Evolutionary conservation across 2,797 vertebrate genomes (phyloP).

Genomic region (Meriones psammophilus): DNA sequence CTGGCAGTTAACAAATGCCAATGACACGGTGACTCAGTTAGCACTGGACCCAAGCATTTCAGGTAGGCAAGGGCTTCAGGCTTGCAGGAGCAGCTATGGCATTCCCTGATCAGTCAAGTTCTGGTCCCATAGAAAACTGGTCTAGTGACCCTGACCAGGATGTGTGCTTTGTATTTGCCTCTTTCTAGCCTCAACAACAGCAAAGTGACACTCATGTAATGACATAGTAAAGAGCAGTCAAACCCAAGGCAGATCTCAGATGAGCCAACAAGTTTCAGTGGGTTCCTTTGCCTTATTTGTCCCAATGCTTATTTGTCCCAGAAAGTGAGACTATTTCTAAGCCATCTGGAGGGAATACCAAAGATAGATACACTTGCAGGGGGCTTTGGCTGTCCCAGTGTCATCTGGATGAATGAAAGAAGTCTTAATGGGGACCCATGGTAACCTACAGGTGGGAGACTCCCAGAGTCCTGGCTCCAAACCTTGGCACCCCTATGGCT

Average conservation of each 20-base stretch:
- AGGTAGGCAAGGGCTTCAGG: background rate
- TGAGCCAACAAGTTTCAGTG: background rate
- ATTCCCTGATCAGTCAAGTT: background rate
- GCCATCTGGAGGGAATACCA: background rate
- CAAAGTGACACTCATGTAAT: background rate
- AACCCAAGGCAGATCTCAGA: background rate
- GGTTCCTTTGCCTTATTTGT: background rate
- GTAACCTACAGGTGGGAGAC: background rate
- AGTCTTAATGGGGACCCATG: background rate
- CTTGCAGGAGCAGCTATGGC: background rate
- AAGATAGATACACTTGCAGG: background rate
- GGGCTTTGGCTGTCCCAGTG: background rate
- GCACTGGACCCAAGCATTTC: background rate
- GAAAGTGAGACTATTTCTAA: background rate
- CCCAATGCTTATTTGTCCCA: background rate
- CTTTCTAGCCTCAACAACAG: background rate
- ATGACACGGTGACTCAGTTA: slow-evolving; percentile 65
- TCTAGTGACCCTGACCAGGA: background rate
- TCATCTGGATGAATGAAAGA: no score
- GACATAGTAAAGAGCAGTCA: background rate
- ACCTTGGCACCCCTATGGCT: background rate
- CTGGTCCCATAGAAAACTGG: background rate
- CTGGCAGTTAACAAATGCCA: slow-evolving; percentile 65
- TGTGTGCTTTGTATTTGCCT: background rate
- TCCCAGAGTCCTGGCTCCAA: background rate